A percentile compares a stretch with the other conserved stretches of the same genome.
These are phyloP conservation scores for Eumerus sabulonum DNA, from an alignment of 2,888 invertebrate species.

Conservation along the genomic window DNA sequence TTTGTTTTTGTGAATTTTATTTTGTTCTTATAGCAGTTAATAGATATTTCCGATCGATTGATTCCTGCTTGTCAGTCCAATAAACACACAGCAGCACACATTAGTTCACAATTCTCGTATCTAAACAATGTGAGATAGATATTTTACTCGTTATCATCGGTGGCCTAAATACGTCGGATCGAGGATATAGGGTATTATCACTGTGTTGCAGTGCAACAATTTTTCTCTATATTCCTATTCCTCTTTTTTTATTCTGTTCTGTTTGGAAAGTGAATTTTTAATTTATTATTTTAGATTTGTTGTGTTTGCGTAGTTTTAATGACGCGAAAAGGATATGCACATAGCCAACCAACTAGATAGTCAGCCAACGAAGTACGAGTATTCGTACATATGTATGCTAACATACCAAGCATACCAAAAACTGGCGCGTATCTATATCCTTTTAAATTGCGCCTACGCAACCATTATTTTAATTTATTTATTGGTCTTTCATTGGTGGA, in stretches of 20 bases:
- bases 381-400: slow-evolving; percentile 1
- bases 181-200: slow-evolving; percentile 2
- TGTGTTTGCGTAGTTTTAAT: slow-evolving; percentile 50
- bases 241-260: slow-evolving; percentile 19
- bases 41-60: slow-evolving; percentile 68
- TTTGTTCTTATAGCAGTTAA: slow-evolving; percentile 40
- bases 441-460: slow-evolving; percentile 69
- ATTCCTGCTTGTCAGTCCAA: slow-evolving; percentile 60
- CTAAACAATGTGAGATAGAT: neutral
- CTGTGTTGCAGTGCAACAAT: slow-evolving; percentile 49
- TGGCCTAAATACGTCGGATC: slow-evolving; percentile 12
- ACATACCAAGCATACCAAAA: slow-evolving; percentile 24
- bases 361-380: too few species aligned
- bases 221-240: slow-evolving; percentile 37
- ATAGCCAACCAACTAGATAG: neutral
- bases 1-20: neutral
- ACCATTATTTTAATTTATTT: slow-evolving; percentile 79
- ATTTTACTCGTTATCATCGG: slow-evolving; percentile 6
- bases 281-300: slow-evolving; percentile 67
- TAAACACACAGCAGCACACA: slow-evolving; percentile 43
- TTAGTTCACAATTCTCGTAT: slow-evolving; percentile 7
- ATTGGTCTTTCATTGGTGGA: slow-evolving; percentile 77
- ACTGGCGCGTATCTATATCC: slow-evolving; percentile 42
- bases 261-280: slow-evolving; percentile 56
- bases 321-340: slow-evolving; percentile 29